Conservation (phyloP, 2,113 vertebrate genomes). For the Ictalurus punctatus region DNA sequence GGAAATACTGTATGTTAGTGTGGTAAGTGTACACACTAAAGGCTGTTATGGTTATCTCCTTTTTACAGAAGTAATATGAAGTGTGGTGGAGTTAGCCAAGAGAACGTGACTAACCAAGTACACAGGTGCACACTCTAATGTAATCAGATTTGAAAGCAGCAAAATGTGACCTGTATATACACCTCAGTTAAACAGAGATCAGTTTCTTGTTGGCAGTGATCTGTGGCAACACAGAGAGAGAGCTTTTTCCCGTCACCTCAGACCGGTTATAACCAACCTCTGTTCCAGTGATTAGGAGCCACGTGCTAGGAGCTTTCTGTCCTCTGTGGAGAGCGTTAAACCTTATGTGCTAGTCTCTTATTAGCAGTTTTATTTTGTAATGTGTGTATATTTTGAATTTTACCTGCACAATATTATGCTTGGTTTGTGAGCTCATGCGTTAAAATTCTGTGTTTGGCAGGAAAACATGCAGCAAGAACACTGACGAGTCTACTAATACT, state of each 20-base stretch:
- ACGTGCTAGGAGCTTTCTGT: neutral
- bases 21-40: neutral
- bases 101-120: neutral
- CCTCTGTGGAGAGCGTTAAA: neutral
- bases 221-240: neutral
- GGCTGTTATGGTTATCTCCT: neutral
- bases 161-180: neutral
- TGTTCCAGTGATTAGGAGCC: neutral
- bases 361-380: too few species aligned
- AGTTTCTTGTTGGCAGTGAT: neutral
- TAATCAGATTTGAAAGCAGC: neutral
- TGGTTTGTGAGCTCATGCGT: too few species aligned
- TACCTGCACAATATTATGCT: neutral
- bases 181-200: neutral
- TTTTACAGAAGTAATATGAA: neutral
- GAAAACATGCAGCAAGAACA: too few species aligned
- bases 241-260: neutral
- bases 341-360: neutral
- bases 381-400: neutral
- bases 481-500: neutral
- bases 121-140: neutral
- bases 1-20: neutral
- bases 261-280: neutral
- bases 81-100: neutral
- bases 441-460: neutral